Evolutionary conservation across 1,140 invertebrate species (phyloP).

Genomic region (Drosophila repletoides): DNA sequence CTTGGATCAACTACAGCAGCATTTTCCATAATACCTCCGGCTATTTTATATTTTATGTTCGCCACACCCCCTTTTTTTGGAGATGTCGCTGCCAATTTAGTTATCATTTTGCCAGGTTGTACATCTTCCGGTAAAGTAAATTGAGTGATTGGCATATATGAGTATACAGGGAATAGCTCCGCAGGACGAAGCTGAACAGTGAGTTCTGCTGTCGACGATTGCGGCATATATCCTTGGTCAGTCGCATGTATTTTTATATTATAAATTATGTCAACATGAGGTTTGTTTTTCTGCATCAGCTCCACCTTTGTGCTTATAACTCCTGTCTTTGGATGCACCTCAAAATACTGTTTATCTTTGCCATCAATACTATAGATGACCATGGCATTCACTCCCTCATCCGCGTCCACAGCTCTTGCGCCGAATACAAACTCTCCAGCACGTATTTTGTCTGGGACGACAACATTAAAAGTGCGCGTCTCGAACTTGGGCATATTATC

Average conservation of each 20-base stretch:
- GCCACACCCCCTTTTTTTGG: conserved; percentile 88
- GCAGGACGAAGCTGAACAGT: conserved; percentile 88
- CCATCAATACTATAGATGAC: conserved; percentile 91
- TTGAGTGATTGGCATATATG: conserved; percentile 86
- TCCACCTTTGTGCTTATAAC: conserved; percentile 89
- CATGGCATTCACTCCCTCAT: conserved; percentile 90
- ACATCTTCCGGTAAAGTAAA: conserved; percentile 92
- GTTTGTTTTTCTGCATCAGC: conserved; percentile 49
- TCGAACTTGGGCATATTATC: conserved; percentile 93
- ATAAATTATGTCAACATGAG: conserved; percentile 84
- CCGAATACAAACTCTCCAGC: conserved; percentile 94
- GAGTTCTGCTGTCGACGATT: conserved; percentile 86
- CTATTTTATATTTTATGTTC: conserved; percentile 91
- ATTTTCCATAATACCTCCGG: conserved; percentile 95
- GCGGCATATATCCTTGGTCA: conserved; percentile 86
- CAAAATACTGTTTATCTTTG: conserved; percentile 89
- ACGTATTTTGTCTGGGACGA: conserved; percentile 90
- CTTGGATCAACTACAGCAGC: conserved; percentile 91
- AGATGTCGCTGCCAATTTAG: conserved; percentile 87
- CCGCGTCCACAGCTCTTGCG: conserved; percentile 90
- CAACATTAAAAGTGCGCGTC: conserved; percentile 87
- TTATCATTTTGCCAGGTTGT: conserved; percentile 88
- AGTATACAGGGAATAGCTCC: conserved; percentile 89
- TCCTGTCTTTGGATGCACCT: conserved; percentile 90
- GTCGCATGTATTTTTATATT: conserved; percentile 89